Base-by-base conservation (phyloP, 2,113 vertebrate species). In the Lophura nycthemera region DNA sequence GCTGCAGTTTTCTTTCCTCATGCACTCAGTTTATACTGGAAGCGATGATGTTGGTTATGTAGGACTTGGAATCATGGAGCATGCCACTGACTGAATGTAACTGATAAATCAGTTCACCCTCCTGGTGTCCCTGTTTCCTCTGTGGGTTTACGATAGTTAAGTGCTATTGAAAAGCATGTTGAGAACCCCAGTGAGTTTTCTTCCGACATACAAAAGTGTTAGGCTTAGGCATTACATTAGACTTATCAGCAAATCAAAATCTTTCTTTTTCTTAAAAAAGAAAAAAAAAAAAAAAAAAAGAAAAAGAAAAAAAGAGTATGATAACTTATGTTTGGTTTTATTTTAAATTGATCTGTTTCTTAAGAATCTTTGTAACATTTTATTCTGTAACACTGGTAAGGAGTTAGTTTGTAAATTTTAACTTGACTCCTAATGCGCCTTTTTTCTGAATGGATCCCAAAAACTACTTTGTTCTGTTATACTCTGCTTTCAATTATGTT, bases 1-100 rank as follows among this genome's bases (percentile, higher is more conserved):
- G 79, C 85, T 88, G 34, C 73, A 48, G 63, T 89, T 81, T 73
- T 60, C 60, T 80, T 90, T 88, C 47, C 65, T 74, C 71, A 69
- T 40, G 43, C 66, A 57, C 47, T 48, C 56, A 22, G 2, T 56
- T 86, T 88, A 71, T 67, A 8, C 19, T 36, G 48, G 50, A 81
- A 48, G 30, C 22, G 56, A n/a, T 25, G 12, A 32, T 7, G 5
- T 22, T 66, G 61, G 43, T 11, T 74, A 13, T 2, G 0, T 36
- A 66, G 27, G 29, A 70, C 20, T 67, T 86, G 47, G 29, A 54
- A 47, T 90, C 12, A n/a, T 27, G 48, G 45, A 47, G 43, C 76
- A 83, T 83, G 56, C 18, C 24, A 11, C 72, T 95, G 50, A 13
- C 40, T 81, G 65, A 64, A 52, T 13, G 0, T 30, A 77, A 43